These are phyloP conservation scores for Rhynchotus rufescens DNA, from an alignment of 2,797 vertebrate genomes.

Conservation along the genomic window DNA sequence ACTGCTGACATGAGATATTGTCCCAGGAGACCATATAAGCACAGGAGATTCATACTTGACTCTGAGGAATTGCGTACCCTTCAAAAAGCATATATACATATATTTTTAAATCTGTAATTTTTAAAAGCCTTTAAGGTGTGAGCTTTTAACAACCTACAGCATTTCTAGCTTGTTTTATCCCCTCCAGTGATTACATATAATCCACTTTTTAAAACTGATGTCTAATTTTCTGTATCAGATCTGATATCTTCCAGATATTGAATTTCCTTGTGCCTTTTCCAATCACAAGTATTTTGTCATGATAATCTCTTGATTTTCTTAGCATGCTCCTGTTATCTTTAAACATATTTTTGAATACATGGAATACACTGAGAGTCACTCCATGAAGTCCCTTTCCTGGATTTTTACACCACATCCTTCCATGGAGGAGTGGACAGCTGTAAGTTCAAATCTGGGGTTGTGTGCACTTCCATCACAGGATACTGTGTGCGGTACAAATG, in stretches of 20 bases:
- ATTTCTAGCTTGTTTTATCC: neutral
- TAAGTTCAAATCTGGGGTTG: neutral
- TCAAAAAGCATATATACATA: neutral
- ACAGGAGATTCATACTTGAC: neutral
- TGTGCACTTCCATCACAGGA: neutral
- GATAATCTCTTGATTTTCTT: neutral
- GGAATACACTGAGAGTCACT: neutral
- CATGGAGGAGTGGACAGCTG: too few relatives aligned
- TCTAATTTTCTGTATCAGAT: neutral
- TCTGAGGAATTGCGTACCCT: neutral
- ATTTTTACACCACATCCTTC: neutral
- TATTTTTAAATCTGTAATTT: neutral
- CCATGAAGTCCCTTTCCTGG: neutral
- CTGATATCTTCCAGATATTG: neutral
- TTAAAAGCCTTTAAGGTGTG: neutral
- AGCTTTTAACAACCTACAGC: neutral
- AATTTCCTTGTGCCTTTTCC: neutral
- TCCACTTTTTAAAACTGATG: neutral
- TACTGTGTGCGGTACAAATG: too few relatives aligned
- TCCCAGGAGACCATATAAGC: accelerated
- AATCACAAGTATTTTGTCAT: neutral
- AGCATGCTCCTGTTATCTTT: neutral
- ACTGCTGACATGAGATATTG: neutral
- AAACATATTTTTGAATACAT: neutral
- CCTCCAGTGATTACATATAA: neutral